phyloP scores from a whole-genome alignment of 2,888 invertebrate genomes.

The Euzetes globulus region DNA sequence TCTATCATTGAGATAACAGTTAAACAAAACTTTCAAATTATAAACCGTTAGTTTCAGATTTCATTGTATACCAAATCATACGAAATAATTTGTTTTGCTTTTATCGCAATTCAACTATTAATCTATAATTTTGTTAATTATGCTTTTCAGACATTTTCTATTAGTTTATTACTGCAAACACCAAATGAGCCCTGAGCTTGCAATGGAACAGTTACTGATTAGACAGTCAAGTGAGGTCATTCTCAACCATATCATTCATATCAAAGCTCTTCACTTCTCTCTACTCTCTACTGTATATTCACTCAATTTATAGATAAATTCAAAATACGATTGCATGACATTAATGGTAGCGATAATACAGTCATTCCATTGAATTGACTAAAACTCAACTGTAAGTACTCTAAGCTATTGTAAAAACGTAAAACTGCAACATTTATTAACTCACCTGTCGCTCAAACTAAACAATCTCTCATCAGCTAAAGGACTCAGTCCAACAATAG shows the following conservation, averaged over 20 bases:
- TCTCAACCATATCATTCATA: neutral
- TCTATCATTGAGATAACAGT: neutral
- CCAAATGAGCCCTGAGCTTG: neutral
- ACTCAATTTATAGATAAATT: neutral
- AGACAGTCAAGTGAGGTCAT: slow-evolving; percentile 25
- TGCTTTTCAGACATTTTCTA: neutral
- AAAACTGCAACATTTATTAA: neutral
- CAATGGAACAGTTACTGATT: slow-evolving; percentile 13
- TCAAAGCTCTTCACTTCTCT: neutral
- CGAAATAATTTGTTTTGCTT: neutral
- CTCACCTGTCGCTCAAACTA: slow-evolving; percentile 4
- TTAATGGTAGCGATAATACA: slow-evolving; percentile 7
- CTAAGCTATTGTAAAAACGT: neutral
- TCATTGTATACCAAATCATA: neutral
- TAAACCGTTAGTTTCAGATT: neutral
- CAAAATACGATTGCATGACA: slow-evolving; percentile 23
- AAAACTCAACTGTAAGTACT: neutral
- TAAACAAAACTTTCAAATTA: neutral
- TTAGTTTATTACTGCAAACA: slow-evolving; percentile 12
- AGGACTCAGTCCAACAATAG: too few species aligned
- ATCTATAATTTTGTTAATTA: slow-evolving; percentile 17
- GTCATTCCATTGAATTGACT: slow-evolving; percentile 7
- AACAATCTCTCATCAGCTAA: neutral
- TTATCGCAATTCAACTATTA: slow-evolving; percentile 8
- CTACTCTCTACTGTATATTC: neutral